A percentile compares a stretch with the other conserved stretches of the same genome.
These are phyloP conservation scores for Silurus meridionalis DNA, from an alignment of 2,113 vertebrate species.

Conservation along the genomic window DNA sequence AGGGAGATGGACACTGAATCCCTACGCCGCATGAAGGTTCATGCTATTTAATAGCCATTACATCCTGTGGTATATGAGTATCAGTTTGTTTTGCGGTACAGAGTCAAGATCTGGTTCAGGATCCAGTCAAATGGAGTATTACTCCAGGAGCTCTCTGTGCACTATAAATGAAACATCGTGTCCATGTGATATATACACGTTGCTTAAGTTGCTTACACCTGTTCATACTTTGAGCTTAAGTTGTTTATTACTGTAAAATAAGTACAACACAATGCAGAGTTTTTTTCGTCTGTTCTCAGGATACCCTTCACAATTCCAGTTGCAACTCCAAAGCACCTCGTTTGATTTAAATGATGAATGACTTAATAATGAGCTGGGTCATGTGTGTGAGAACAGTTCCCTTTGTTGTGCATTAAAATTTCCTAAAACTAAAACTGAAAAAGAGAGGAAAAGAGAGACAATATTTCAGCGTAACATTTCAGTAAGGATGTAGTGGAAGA, in stretches of 20 bases:
- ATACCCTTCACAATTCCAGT: not conserved
- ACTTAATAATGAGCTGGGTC: constrained; percentile 9
- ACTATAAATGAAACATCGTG: constrained; percentile 43
- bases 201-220: constrained; percentile 38
- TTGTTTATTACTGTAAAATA: constrained; percentile 17
- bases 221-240: constrained; percentile 19
- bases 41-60: constrained; percentile 28
- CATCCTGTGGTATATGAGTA: constrained; percentile 43
- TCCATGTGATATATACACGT: constrained; percentile 39
- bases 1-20: constrained; percentile 27
- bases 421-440: not conserved
- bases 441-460: not conserved
- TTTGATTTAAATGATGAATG: not conserved
- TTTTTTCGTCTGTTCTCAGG: not conserved
- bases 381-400: not conserved
- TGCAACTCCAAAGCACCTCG: not conserved
- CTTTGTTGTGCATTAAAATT: not conserved
- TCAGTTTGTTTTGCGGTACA: constrained; percentile 32
- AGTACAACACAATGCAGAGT: not conserved
- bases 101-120: constrained; percentile 24
- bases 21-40: constrained; percentile 4
- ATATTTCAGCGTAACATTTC: not conserved
- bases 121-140: constrained; percentile 2
- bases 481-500: not conserved
- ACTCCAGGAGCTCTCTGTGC: constrained; percentile 16